phyloP scores from a whole-genome alignment of 2,113 vertebrate genomes.

The Dicaeum eximium region DNA sequence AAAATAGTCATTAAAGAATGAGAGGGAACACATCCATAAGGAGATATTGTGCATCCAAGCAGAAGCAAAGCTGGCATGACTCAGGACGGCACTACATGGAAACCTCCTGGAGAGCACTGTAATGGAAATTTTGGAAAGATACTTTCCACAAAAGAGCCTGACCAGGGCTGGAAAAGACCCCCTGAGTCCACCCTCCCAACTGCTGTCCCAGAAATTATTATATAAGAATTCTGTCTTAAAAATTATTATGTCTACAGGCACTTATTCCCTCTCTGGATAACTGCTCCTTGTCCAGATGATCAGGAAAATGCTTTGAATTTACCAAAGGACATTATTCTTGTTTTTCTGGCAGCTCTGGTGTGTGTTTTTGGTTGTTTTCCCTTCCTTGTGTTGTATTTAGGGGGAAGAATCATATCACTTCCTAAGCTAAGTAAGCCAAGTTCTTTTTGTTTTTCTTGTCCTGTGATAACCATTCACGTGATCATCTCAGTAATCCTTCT shows the following conservation, averaged over 20 bases:
- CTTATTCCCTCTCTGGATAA: not conserved
- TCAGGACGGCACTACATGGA: not conserved
- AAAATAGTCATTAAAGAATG: not conserved
- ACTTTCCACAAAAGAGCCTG: not conserved
- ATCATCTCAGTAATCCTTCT: not conserved
- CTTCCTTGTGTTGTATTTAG: not conserved
- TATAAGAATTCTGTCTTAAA: not conserved
- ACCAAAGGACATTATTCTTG: not conserved
- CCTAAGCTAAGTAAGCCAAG: not conserved
- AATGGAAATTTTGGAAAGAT: not conserved
- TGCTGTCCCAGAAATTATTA: not conserved
- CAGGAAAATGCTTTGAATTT: not conserved
- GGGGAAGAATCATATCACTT: not conserved
- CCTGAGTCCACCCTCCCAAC: not conserved
- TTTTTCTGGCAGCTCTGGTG: not conserved
- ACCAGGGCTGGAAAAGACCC: not conserved
- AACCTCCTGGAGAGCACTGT: not conserved
- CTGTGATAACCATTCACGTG: not conserved
- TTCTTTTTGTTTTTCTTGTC: not conserved
- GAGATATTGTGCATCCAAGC: not conserved
- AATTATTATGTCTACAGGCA: not conserved
- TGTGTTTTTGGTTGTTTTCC: not conserved
- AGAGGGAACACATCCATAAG: not conserved
- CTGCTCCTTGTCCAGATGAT: not conserved
- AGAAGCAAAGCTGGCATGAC: not conserved